Evolutionary conservation across 2,113 vertebrate species (phyloP).

Genomic region (Psilopsiagon aurifrons): DNA sequence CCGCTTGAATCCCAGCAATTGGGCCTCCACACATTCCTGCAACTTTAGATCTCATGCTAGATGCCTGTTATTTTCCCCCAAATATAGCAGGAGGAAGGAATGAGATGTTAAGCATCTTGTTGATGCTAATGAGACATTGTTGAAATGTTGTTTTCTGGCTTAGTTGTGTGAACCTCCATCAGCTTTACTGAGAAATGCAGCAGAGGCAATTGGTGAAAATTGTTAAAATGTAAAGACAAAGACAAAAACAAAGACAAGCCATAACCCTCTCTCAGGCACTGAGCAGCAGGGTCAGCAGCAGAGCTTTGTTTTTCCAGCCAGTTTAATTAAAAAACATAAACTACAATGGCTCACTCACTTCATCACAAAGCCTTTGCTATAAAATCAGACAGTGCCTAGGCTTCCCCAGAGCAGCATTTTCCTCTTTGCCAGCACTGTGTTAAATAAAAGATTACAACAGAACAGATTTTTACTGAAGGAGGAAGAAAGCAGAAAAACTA

Average conservation of each 20-base stretch:
- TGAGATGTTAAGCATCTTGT: not conserved
- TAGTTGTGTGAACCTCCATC: not conserved
- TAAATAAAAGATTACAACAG: not conserved
- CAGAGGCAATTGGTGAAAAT: not conserved
- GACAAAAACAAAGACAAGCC: not conserved
- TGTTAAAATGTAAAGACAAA: not conserved
- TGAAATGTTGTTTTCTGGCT: not conserved
- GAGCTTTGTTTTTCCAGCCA: not conserved
- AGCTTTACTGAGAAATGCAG: not conserved
- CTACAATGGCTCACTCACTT: not conserved
- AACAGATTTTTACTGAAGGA: not conserved
- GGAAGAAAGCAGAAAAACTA: not conserved
- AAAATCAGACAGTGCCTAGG: not conserved
- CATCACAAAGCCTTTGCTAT: not conserved
- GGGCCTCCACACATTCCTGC: not conserved
- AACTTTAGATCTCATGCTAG: not conserved
- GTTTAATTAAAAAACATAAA: slow-evolving; percentile 47
- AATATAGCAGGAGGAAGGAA: not conserved
- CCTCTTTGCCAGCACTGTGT: not conserved
- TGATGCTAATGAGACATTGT: not conserved
- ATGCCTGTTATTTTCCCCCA: not conserved
- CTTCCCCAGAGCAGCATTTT: not conserved
- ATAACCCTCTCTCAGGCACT: not conserved
- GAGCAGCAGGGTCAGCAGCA: not conserved
- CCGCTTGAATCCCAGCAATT: not conserved